Evolutionary conservation across 2,888 invertebrate species (phyloP).

Genomic region (Agrochola lota): DNA sequence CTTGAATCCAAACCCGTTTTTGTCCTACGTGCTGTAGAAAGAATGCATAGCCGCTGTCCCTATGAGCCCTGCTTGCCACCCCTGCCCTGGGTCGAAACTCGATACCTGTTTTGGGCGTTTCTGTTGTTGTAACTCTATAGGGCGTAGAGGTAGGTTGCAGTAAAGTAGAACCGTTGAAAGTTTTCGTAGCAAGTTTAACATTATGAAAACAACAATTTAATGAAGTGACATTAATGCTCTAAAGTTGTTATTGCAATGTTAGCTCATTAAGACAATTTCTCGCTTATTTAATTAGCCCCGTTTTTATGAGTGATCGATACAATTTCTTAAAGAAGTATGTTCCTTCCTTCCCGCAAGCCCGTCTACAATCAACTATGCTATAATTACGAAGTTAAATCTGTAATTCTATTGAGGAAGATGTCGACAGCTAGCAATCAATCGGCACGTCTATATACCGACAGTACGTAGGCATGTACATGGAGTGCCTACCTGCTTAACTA

Average conservation of each 20-base stretch:
- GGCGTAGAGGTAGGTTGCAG: constrained; percentile 11
- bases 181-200: constrained; percentile 13
- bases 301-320: background rate
- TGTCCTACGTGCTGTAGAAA: constrained; percentile 74
- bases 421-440: constrained; percentile 53
- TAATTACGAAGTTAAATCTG: constrained; percentile 44
- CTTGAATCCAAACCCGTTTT: constrained; percentile 85
- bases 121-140: constrained; percentile 34
- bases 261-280: constrained; percentile 23
- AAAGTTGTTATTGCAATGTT: constrained; percentile 25
- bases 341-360: background rate
- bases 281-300: constrained; percentile 6
- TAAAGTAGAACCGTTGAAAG: background rate
- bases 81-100: constrained; percentile 57
- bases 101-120: constrained; percentile 49
- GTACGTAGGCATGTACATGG: constrained; percentile 40
- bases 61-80: constrained; percentile 48
- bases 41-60: constrained; percentile 66
- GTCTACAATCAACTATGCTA: background rate
- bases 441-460: constrained; percentile 44
- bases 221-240: background rate
- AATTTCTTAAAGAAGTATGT: background rate
- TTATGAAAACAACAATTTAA: constrained; percentile 12
- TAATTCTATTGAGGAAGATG: constrained; percentile 50
- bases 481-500: constrained; percentile 48